Conservation (phyloP, 2,797 vertebrate species). For the Clarias fuscus region DNA sequence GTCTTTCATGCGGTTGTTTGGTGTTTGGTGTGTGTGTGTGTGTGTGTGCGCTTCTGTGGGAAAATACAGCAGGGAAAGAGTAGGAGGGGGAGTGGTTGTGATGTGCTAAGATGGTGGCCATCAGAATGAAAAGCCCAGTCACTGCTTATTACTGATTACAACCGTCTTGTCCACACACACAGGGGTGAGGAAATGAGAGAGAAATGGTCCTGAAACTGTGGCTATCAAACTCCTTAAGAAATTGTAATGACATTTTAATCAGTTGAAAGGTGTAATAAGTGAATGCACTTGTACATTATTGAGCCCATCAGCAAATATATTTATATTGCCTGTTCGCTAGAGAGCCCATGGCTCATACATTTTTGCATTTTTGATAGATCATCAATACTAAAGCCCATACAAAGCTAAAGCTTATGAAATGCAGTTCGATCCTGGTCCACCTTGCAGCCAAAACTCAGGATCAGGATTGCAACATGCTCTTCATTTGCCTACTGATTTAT, state of each 20-base stretch:
- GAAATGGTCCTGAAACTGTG: background rate
- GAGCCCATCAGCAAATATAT: background rate
- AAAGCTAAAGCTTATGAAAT: background rate
- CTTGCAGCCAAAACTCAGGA: background rate
- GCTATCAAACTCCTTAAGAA: background rate
- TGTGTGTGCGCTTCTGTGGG: background rate
- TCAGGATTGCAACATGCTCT: background rate
- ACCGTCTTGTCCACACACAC: conserved; percentile 7
- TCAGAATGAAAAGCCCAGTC: conserved; percentile 22
- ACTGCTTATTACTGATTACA: conserved; percentile 38
- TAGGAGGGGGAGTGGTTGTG: conserved; percentile 15
- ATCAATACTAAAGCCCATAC: background rate
- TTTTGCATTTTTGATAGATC: background rate
- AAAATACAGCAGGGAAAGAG: conserved; percentile 9
- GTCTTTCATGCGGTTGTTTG: conserved; percentile 6
- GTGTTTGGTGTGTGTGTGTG: background rate
- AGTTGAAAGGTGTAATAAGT: background rate
- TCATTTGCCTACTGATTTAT: background rate
- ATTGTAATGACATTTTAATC: background rate
- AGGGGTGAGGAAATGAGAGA: background rate
- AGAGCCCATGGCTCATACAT: background rate
- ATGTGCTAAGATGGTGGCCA: conserved; percentile 42
- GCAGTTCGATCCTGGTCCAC: background rate
- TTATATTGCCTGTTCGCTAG: background rate
- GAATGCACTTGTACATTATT: background rate